phyloP scores from a whole-genome alignment of 2,797 vertebrate genomes.

The Carapus acus region DNA sequence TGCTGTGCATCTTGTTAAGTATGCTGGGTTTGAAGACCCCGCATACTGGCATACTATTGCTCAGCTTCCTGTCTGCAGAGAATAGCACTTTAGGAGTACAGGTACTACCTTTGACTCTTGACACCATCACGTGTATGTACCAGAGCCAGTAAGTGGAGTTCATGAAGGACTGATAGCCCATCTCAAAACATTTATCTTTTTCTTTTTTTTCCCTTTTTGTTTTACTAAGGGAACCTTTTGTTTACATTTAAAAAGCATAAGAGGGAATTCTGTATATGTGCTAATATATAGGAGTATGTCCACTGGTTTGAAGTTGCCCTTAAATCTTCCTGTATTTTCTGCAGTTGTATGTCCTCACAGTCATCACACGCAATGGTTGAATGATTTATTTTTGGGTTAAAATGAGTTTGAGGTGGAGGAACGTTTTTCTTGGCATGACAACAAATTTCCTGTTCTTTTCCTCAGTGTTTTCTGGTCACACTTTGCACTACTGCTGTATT shows the following conservation, averaged over 20 bases:
- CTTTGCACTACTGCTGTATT: conserved; percentile 58
- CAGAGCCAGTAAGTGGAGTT: conserved; percentile 44
- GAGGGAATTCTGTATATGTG: conserved; percentile 63
- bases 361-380: conserved; percentile 35
- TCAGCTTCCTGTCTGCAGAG: conserved; percentile 60
- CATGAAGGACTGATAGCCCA: conserved; percentile 51
- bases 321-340: conserved; percentile 40
- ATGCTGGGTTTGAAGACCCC: too few relatives aligned
- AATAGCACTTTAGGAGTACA: conserved; percentile 85
- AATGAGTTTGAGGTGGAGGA: conserved; percentile 34
- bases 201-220: conserved; percentile 7
- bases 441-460: conserved; percentile 38
- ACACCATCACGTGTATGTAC: conserved; percentile 38
- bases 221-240: conserved; percentile 47
- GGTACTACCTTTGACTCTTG: conserved; percentile 64
- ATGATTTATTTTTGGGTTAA: conserved; percentile 35
- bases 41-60: too few relatives aligned
- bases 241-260: conserved; percentile 62
- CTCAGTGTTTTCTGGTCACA: conserved; percentile 33
- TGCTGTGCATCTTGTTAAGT: too few relatives aligned
- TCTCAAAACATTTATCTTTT: conserved; percentile 30
- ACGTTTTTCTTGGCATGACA: conserved; percentile 31
- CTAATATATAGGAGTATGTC: conserved; percentile 49
- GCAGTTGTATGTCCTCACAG: conserved; percentile 37
- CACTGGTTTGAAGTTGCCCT: conserved; percentile 45